Evolutionary conservation across 2,113 vertebrate species (phyloP).

Genomic region (Entomyzon cyanotis): DNA sequence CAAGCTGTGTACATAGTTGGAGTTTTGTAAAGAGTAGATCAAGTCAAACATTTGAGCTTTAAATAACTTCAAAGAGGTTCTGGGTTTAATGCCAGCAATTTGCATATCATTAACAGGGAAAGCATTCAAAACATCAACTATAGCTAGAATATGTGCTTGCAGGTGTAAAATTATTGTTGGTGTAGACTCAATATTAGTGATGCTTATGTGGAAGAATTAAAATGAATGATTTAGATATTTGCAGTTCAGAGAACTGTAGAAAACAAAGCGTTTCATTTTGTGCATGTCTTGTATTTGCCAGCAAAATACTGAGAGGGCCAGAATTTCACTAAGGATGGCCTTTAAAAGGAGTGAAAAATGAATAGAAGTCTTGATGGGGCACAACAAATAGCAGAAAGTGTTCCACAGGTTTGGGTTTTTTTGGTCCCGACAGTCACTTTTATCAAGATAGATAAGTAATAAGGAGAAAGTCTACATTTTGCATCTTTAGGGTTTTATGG

Average conservation of each 20-base stretch:
- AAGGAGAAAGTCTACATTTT: neutral
- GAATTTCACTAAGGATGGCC: neutral
- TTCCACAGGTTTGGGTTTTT: neutral
- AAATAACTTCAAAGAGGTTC: constrained; percentile 29
- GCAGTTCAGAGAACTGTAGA: neutral
- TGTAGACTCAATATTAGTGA: neutral
- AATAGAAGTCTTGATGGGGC: neutral
- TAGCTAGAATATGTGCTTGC: neutral
- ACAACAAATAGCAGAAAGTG: neutral
- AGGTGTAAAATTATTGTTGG: neutral
- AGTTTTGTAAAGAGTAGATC: neutral
- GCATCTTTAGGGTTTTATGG: neutral
- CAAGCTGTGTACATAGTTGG: neutral
- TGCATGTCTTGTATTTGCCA: neutral
- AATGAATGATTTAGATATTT: neutral
- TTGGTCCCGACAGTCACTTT: neutral
- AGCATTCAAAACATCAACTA: neutral
- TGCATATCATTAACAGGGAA: neutral
- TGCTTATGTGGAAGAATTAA: neutral
- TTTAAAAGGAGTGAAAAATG: neutral
- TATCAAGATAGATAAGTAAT: neutral
- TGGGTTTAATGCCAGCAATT: constrained; percentile 17
- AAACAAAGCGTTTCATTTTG: neutral
- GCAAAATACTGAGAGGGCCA: neutral
- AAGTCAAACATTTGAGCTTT: constrained; percentile 12